Percentiles rank a stretch among this genome's conserved stretches.
phyloP scores from a whole-genome alignment of 2,888 invertebrate genomes.

The Crioceris asparagi region DNA sequence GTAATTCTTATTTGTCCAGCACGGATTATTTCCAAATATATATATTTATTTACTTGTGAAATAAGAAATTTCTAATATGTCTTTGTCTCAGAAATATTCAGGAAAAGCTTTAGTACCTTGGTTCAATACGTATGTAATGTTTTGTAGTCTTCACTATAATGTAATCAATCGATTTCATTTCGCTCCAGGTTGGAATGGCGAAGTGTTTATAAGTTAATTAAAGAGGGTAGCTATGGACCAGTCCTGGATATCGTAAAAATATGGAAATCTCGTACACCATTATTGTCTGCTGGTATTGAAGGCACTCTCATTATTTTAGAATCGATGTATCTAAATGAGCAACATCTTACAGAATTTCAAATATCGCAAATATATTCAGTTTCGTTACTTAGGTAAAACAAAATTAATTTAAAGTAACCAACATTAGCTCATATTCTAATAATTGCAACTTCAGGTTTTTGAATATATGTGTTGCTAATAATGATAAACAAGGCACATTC shows the following conservation, averaged over 20 bases:
- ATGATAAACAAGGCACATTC: conserved; percentile 33
- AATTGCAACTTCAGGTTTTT: conserved; percentile 29
- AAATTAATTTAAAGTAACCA: background rate
- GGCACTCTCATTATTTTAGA: conserved; percentile 48
- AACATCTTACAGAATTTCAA: conserved; percentile 39
- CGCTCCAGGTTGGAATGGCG: conserved; percentile 42
- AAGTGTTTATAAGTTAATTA: conserved; percentile 40
- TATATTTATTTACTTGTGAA: too few species aligned
- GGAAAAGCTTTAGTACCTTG: conserved; percentile 35
- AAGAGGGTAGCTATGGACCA: conserved; percentile 33
- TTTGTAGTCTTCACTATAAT: background rate
- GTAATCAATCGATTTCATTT: background rate
- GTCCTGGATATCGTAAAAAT: conserved; percentile 42
- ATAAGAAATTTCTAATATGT: too few species aligned
- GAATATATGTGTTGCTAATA: conserved; percentile 34
- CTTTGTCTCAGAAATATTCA: conserved; percentile 31
- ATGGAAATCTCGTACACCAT: conserved; percentile 49
- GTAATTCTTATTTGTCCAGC: too few species aligned
- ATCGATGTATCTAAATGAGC: conserved; percentile 37
- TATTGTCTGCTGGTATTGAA: conserved; percentile 49
- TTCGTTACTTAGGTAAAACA: conserved; percentile 49
- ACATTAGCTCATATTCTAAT: too few species aligned
- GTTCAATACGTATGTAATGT: conserved; percentile 32
- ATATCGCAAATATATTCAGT: conserved; percentile 50
- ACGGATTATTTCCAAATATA: too few species aligned